A percentile compares a stretch with the other conserved stretches of the same genome.
Evolutionary conservation across 1,140 invertebrate genomes (phyloP).

Genomic region (Muscidifurax raptorellus): DNA sequence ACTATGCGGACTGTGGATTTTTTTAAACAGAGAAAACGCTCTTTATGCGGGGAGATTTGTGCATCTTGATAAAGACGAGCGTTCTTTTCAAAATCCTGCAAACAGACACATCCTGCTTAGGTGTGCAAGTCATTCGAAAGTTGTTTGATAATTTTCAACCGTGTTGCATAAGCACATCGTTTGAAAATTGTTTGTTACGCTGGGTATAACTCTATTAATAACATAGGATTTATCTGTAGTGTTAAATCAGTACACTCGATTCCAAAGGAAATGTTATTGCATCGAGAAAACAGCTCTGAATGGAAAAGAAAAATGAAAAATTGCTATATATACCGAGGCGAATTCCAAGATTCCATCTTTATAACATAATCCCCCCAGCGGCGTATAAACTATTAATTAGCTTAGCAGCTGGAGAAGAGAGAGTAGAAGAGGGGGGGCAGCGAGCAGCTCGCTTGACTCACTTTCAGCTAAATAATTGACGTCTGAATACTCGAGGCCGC

Average conservation of each 20-base stretch:
- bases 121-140: background rate
- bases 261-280: background rate
- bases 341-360: background rate
- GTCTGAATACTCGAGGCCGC: slow-evolving; percentile 14
- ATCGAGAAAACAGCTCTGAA: background rate
- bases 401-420: too few species aligned
- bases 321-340: background rate
- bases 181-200: background rate
- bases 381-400: slow-evolving; percentile 31
- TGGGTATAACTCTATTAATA: too few species aligned
- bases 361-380: background rate
- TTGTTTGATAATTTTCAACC: background rate
- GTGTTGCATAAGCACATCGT: background rate
- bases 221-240: too few species aligned
- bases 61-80: background rate
- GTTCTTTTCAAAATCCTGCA: background rate
- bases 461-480: slow-evolving; percentile 34
- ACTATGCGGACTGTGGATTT: too few species aligned
- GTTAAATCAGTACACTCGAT: background rate
- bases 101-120: background rate
- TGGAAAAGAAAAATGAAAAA: background rate
- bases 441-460: background rate
- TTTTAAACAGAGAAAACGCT: too few species aligned
- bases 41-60: background rate
- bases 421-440: background rate